phyloP scores from a whole-genome alignment of 2,113 vertebrate species.

The Amphiprion percula region DNA sequence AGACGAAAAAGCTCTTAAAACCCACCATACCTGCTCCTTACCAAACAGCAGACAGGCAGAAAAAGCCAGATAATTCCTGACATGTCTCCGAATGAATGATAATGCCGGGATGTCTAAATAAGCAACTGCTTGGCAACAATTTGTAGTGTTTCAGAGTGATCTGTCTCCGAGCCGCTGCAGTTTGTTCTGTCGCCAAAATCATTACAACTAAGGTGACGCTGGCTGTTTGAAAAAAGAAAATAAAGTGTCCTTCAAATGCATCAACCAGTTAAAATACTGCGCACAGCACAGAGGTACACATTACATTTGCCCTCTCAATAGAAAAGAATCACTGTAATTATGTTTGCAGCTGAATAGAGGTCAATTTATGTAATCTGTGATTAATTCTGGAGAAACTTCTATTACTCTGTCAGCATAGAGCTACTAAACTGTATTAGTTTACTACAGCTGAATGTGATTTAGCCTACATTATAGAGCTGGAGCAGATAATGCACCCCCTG shows the following conservation, averaged over 20 bases:
- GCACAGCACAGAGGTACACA: no score
- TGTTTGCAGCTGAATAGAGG: no score
- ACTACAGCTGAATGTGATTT: not conserved
- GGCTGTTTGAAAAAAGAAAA: not conserved
- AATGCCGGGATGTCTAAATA: no score
- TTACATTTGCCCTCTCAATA: not conserved
- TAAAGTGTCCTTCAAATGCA: slow-evolving; percentile 3
- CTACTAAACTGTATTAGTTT: not conserved
- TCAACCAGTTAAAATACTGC: not conserved
- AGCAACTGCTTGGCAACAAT: no score
- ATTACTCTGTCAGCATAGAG: not conserved
- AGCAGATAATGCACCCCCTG: not conserved
- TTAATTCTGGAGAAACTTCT: not conserved
- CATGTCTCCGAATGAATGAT: not conserved
- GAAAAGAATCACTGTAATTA: not conserved
- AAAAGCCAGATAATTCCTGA: no score
- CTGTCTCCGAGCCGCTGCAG: not conserved
- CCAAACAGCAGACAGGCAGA: no score
- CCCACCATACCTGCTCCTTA: no score
- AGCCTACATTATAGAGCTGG: not conserved
- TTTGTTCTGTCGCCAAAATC: not conserved
- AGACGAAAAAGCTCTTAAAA: no score
- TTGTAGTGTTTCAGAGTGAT: no score
- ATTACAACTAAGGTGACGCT: not conserved
- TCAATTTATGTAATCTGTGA: no score